phyloP scores from a whole-genome alignment of 2,113 vertebrate species.

The Heloderma charlesbogerti region DNA sequence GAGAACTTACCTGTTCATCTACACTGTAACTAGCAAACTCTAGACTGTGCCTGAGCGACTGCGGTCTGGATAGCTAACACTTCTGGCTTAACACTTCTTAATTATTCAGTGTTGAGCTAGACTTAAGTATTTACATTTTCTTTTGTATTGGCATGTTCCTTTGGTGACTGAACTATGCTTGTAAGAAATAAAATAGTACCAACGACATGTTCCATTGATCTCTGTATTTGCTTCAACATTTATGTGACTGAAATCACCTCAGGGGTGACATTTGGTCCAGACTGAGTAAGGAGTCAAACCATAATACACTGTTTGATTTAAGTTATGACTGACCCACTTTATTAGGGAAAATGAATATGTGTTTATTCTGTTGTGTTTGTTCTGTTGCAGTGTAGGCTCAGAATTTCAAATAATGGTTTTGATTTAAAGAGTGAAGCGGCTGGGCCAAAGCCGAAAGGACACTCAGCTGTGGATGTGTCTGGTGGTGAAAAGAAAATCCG shows the following conservation, averaged over 20 bases:
- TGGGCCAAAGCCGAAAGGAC: too few relatives aligned
- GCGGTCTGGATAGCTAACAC: constrained; percentile 6
- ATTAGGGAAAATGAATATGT: neutral
- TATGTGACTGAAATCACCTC: neutral
- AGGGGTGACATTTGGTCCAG: neutral
- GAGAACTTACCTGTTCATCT: neutral
- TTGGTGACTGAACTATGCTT: constrained; percentile 17
- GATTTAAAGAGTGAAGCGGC: too few relatives aligned
- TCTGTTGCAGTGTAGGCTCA: neutral
- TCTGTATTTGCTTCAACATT: neutral
- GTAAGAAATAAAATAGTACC: constrained; percentile 3
- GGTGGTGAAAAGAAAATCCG: too few relatives aligned
- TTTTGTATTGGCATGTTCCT: constrained; percentile 45
- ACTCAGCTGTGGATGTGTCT: too few relatives aligned
- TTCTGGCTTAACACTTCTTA: neutral
- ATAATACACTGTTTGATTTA: neutral
- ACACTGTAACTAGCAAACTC: neutral
- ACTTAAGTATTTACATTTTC: neutral
- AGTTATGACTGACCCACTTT: neutral
- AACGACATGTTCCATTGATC: constrained; percentile 16
- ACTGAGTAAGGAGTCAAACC: neutral
- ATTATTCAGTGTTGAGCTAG: neutral
- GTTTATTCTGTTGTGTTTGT: neutral
- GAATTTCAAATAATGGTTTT: neutral
- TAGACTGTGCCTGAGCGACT: neutral